These are phyloP conservation scores for Platerodrilus igneus DNA, from an alignment of 2,888 invertebrate genomes.

Conservation along the genomic window DNA sequence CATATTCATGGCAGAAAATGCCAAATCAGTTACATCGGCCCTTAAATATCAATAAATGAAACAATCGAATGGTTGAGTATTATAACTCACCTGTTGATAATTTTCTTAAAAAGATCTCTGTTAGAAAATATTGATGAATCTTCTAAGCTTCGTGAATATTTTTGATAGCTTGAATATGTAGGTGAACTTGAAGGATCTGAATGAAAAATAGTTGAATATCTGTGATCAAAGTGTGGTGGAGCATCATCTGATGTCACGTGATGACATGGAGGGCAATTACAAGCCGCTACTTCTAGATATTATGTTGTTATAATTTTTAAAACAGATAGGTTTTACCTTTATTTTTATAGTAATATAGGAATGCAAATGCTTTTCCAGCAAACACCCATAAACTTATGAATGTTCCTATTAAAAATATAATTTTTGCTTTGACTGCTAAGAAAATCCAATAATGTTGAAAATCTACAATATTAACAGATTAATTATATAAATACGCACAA, in stretches of 20 bases:
- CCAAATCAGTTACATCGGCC: slow-evolving; percentile 38
- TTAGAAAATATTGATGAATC: slow-evolving; percentile 22
- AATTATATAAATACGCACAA: not conserved
- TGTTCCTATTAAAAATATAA: slow-evolving; percentile 39
- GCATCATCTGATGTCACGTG: slow-evolving; percentile 7
- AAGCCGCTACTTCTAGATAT: slow-evolving; percentile 12
- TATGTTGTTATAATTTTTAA: not conserved
- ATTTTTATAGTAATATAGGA: slow-evolving; percentile 27
- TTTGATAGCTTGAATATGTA: not conserved
- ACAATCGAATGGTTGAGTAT: not conserved
- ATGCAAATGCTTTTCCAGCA: slow-evolving; percentile 39
- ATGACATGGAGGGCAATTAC: slow-evolving; percentile 12
- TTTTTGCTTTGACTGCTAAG: slow-evolving; percentile 41
- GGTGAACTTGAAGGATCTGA: slow-evolving; percentile 3
- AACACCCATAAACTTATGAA: slow-evolving; percentile 38
- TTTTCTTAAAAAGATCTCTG: slow-evolving; percentile 22
- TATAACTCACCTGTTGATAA: slow-evolving; percentile 25
- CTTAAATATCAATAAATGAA: slow-evolving; percentile 29
- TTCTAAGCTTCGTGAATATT: slow-evolving; percentile 19
- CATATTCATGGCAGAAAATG: slow-evolving; percentile 40
- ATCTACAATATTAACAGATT: slow-evolving; percentile 27
- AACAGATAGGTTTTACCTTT: slow-evolving; percentile 11
- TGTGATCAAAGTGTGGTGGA: slow-evolving; percentile 14
- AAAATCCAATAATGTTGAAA: slow-evolving; percentile 36
- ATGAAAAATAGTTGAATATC: slow-evolving; percentile 15